phyloP scores from a whole-genome alignment of 1,140 invertebrate species.

The Globodera ellingtonae region DNA sequence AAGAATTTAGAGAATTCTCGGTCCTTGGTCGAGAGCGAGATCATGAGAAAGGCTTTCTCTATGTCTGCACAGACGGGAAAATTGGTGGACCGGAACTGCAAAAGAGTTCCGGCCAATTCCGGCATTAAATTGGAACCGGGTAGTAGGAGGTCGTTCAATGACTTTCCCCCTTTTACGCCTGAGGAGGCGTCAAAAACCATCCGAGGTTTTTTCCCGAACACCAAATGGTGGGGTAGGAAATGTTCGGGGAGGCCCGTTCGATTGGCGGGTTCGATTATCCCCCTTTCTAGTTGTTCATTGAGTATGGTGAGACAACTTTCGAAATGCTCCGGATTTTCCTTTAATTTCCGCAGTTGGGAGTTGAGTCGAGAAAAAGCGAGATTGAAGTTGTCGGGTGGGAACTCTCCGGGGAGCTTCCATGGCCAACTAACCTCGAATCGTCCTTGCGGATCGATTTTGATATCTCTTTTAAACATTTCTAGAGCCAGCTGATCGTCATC shows the following conservation, averaged over 20 bases:
- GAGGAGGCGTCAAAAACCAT: conserved; percentile 15
- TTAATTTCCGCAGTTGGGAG: not conserved
- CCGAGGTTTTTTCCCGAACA: conserved; percentile 13
- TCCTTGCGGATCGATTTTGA: not conserved
- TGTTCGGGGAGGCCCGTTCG: not conserved
- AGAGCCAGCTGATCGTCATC: not conserved
- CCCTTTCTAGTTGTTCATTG: conserved; percentile 9
- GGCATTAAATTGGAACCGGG: not conserved
- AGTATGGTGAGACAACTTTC: not conserved
- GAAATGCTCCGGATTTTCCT: not conserved
- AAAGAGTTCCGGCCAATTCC: conserved; percentile 6
- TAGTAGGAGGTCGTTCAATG: conserved; percentile 11
- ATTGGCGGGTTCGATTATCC: conserved; percentile 8
- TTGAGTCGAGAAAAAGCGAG: not conserved
- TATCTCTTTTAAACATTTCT: not conserved
- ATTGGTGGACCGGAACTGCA: not conserved
- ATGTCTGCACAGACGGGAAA: conserved; percentile 1
- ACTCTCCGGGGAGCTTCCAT: conserved; percentile 1
- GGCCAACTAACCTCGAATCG: not conserved
- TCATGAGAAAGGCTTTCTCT: conserved; percentile 31
- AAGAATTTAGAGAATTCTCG: conserved; percentile 24
- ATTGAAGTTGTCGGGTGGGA: not conserved
- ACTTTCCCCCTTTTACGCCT: not conserved
- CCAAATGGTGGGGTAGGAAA: conserved; percentile 17
- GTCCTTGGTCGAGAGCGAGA: not conserved